A percentile compares a stretch with the other conserved stretches of the same genome.
Conservation (phyloP, 2,113 vertebrate genomes). For the Eretmochelys imbricata region DNA sequence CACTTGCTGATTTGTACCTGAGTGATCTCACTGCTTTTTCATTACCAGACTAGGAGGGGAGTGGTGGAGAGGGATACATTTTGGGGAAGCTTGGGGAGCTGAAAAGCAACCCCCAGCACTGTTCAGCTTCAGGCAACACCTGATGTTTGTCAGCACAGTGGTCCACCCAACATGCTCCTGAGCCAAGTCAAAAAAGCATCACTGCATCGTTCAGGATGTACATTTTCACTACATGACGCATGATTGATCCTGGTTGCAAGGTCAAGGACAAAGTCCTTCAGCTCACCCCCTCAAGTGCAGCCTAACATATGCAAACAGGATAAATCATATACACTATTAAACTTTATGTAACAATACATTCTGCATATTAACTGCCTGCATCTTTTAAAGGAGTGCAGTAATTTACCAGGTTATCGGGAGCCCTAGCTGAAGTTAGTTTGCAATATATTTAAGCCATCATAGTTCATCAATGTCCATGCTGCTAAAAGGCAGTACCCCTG, state of each 20-base stretch:
- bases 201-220: neutral
- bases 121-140: neutral
- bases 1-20: neutral
- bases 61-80: neutral
- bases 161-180: neutral
- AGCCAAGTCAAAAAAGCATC: neutral
- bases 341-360: neutral
- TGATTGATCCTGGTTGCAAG: accelerated
- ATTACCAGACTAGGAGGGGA: neutral
- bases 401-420: neutral
- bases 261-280: neutral
- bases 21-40: neutral
- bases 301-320: neutral
- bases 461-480: neutral
- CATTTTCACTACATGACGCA: accelerated
- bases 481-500: slow-evolving; percentile 44
- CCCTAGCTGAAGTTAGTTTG: slow-evolving; percentile 5
- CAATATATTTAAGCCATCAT: neutral
- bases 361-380: neutral
- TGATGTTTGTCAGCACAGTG: neutral
- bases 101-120: neutral
- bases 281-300: neutral
- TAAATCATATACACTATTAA: neutral
- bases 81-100: neutral
- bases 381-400: neutral